Evolutionary conservation across 2,888 invertebrate species (phyloP).

Genomic region (Odontomyia ornata): DNA sequence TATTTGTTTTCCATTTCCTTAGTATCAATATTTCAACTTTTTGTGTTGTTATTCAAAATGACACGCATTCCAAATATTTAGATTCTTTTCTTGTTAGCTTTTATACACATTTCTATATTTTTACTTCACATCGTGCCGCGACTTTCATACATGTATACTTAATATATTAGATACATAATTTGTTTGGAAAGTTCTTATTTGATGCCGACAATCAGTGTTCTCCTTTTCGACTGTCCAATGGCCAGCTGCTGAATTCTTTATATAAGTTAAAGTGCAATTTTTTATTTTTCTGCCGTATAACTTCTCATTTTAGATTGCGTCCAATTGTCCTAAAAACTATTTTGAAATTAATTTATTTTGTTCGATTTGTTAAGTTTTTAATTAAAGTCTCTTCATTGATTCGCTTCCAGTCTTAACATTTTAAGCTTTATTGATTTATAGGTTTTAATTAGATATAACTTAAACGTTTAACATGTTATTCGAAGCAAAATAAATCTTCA

Average conservation of each 20-base stretch:
- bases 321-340: neutral
- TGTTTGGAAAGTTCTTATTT: constrained; percentile 2
- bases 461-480: neutral
- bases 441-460: constrained; percentile 2
- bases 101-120: neutral
- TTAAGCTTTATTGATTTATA: constrained; percentile 10
- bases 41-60: neutral
- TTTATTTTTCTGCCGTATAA: neutral
- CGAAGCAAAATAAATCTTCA: constrained; percentile 12
- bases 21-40: constrained; percentile 22
- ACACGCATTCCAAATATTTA: neutral
- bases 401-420: constrained; percentile 40
- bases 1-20: constrained; percentile 29
- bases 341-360: constrained; percentile 9
- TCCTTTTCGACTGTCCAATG: constrained; percentile 14
- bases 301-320: no score
- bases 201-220: neutral
- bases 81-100: neutral
- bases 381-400: constrained; percentile 39
- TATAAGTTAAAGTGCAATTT: neutral
- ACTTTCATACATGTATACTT: constrained; percentile 5
- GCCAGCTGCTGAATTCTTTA: neutral
- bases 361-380: neutral
- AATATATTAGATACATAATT: constrained; percentile 3
- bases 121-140: neutral